Percentiles rank a stretch among this genome's conserved stretches.
phyloP scores from a whole-genome alignment of 2,797 vertebrate genomes.

The Taenioides sp. region DNA sequence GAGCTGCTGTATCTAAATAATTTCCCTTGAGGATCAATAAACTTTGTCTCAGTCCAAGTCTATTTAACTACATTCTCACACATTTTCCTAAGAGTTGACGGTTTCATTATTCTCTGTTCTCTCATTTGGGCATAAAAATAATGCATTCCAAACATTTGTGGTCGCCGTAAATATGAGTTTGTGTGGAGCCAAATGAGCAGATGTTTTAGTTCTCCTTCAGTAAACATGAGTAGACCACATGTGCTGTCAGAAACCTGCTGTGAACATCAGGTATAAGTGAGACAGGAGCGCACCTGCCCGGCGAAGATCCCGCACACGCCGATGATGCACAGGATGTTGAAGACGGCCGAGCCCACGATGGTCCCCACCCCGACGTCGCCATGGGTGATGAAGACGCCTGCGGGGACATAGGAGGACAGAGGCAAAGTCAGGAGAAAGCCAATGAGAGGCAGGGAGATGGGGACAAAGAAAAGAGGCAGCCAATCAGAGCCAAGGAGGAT shows the following conservation, averaged over 20 bases:
- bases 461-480: too few species aligned
- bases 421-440: not conserved
- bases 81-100: too few species aligned
- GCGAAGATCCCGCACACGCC: slow-evolving; percentile 96
- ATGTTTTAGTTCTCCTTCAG: slow-evolving; percentile 43
- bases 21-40: too few species aligned
- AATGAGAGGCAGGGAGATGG: not conserved
- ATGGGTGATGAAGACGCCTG: slow-evolving; percentile 97
- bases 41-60: too few species aligned
- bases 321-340: slow-evolving; percentile 97
- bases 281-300: slow-evolving; percentile 84
- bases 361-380: slow-evolving; percentile 97
- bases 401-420: not conserved
- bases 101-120: too few species aligned
- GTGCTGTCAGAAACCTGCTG: slow-evolving; percentile 32
- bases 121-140: not conserved
- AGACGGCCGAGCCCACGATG: slow-evolving; percentile 96
- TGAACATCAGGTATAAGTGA: slow-evolving; percentile 41
- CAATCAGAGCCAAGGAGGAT: too few species aligned
- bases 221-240: slow-evolving; percentile 23
- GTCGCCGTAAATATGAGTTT: slow-evolving; percentile 15
- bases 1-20: too few species aligned
- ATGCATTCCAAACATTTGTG: not conserved
- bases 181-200: slow-evolving; percentile 31
- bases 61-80: too few species aligned